phyloP scores from a whole-genome alignment of 2,888 invertebrate genomes.

The Protonemura montana region DNA sequence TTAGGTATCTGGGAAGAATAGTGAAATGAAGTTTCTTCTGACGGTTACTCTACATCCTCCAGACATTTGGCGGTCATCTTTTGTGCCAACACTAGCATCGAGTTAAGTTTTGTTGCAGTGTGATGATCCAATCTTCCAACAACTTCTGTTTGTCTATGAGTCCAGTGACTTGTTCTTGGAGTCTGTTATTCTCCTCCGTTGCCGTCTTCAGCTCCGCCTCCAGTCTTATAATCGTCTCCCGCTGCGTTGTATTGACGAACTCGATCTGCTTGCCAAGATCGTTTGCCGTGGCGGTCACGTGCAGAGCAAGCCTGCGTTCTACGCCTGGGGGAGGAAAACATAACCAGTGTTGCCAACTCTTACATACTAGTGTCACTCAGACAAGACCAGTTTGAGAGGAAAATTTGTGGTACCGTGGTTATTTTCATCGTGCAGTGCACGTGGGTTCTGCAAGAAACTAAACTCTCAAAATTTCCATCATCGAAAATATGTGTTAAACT shows the following conservation, averaged over 20 bases:
- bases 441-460: too few relatives aligned
- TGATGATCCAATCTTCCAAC: background rate
- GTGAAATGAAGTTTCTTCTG: too few relatives aligned
- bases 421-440: too few relatives aligned
- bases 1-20: too few relatives aligned
- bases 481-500: too few relatives aligned
- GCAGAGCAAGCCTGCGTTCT: background rate
- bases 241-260: background rate
- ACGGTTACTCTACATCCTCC: too few relatives aligned
- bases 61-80: background rate
- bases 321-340: background rate
- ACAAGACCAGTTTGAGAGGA: too few relatives aligned
- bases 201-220: background rate
- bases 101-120: background rate
- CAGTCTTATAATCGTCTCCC: background rate
- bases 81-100: background rate
- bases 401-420: too few relatives aligned
- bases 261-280: background rate
- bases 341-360: too few relatives aligned
- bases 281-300: background rate
- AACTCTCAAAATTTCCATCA: too few relatives aligned
- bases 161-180: background rate
- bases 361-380: too few relatives aligned
- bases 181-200: background rate
- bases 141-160: background rate